These are phyloP conservation scores for Brachypodius melanocephalos DNA, from an alignment of 2,113 vertebrate genomes.

Conservation along the genomic window DNA sequence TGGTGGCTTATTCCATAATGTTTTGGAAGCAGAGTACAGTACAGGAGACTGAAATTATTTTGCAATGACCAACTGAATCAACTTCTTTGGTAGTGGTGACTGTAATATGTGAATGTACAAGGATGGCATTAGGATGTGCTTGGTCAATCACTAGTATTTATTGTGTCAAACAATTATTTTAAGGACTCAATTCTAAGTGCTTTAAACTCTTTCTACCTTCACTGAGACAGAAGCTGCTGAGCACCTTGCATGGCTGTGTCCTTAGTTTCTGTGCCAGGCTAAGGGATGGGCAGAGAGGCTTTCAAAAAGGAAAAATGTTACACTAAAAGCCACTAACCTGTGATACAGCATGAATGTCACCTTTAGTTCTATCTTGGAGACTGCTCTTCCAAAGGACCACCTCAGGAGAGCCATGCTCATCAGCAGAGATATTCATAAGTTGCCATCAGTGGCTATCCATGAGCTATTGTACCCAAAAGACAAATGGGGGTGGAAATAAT, in stretches of 20 bases:
- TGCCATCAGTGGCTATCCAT: constrained; percentile 31
- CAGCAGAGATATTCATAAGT: constrained; percentile 61
- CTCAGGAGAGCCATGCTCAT: constrained; percentile 43
- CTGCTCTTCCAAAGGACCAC: constrained; percentile 43
- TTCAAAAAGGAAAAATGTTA: constrained; percentile 34
- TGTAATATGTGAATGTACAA: neutral
- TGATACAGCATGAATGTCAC: neutral
- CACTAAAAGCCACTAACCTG: constrained; percentile 11
- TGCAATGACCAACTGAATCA: neutral
- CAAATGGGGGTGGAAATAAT: neutral
- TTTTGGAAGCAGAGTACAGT: neutral
- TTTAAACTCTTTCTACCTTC: neutral
- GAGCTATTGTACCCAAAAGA: constrained; percentile 52
- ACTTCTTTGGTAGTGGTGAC: neutral
- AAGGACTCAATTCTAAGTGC: neutral
- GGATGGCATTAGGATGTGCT: neutral
- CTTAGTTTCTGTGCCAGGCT: neutral
- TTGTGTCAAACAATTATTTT: neutral
- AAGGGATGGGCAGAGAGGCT: neutral
- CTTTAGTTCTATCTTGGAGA: constrained; percentile 41
- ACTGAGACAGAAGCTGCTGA: neutral
- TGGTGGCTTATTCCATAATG: neutral
- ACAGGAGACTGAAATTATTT: neutral
- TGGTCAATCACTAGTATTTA: neutral
- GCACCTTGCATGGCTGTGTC: neutral